These are phyloP conservation scores for Atractosteus spatula DNA, from an alignment of 2,113 vertebrate genomes.

Conservation along the genomic window DNA sequence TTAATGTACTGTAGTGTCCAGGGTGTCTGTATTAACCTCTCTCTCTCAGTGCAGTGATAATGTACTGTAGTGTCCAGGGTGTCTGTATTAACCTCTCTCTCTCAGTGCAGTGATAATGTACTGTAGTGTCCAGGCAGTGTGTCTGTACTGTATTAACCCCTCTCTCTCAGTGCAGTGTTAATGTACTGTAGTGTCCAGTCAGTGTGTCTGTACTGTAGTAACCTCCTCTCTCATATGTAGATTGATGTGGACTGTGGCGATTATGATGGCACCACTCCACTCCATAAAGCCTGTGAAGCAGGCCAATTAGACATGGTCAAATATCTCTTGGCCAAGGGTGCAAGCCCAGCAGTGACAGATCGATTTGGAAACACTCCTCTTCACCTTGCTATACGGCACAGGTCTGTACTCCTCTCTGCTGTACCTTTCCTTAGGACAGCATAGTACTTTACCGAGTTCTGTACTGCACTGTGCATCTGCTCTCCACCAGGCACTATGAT, in stretches of 20 bases:
- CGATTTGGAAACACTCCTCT: constrained; percentile 15
- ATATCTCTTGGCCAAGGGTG: constrained; percentile 15
- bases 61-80: too few species aligned
- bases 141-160: too few species aligned
- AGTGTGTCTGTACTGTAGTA: too few species aligned
- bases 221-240: constrained; percentile 8
- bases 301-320: constrained; percentile 16
- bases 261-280: constrained; percentile 21
- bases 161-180: too few species aligned
- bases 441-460: neutral
- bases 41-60: too few species aligned
- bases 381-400: constrained; percentile 21
- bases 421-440: neutral
- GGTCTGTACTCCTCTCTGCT: neutral
- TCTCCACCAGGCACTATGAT: constrained; percentile 5
- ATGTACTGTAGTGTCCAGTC: too few species aligned
- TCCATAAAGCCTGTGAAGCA: constrained; percentile 26
- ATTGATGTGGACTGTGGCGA: constrained; percentile 2
- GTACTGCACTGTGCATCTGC: neutral
- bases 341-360: neutral
- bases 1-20: too few species aligned
- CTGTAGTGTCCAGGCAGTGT: too few species aligned
- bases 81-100: neutral
- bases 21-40: too few species aligned
- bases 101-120: too few species aligned